phyloP scores from a whole-genome alignment of 30 jellyfish, hydroid and myxozoan genomes.

The Mastigias papua region DNA sequence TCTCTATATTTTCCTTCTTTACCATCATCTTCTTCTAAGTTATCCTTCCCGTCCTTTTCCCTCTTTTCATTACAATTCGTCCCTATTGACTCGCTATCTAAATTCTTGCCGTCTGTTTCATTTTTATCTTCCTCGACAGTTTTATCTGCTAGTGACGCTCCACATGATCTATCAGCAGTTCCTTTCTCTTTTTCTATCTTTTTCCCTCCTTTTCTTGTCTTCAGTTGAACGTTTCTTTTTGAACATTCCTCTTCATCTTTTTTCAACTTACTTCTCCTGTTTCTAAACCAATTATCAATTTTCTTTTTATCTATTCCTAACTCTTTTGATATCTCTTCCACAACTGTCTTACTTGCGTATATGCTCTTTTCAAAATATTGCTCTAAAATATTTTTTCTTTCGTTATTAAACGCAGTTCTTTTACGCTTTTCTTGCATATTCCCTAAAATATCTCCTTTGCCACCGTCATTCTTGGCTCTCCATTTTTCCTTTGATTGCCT shows the following conservation, averaged over 20 bases:
- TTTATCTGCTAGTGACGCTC: not conserved
- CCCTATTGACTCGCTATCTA: not conserved
- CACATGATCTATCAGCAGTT: not conserved
- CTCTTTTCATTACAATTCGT: not conserved
- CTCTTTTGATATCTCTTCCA: slow-evolving; percentile 45
- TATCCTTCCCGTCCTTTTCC: not conserved
- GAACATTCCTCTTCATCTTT: slow-evolving; percentile 47
- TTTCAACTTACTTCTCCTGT: slow-evolving; percentile 66
- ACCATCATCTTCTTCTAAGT: not conserved
- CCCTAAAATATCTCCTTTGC: slow-evolving; percentile 14
- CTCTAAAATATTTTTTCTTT: slow-evolving; percentile 42
- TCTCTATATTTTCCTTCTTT: not conserved
- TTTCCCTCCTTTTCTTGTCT: slow-evolving; percentile 21
- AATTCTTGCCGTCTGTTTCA: not conserved
- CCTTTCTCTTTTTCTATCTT: not conserved
- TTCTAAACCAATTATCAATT: slow-evolving; percentile 81
- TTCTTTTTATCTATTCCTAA: slow-evolving; percentile 67
- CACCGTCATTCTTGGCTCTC: slow-evolving; percentile 1
- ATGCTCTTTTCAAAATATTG: slow-evolving; percentile 58
- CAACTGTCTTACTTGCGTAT: slow-evolving; percentile 41
- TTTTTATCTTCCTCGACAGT: not conserved
- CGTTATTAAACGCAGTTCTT: slow-evolving; percentile 68
- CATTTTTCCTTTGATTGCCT: slow-evolving; percentile 7
- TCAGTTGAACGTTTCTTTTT: not conserved
- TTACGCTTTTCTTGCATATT: slow-evolving; percentile 50